Percentiles rank a stretch among this genome's conserved stretches.
Evolutionary conservation across 2,888 invertebrate species (phyloP).

Genomic region (Deroplatys truncata): DNA sequence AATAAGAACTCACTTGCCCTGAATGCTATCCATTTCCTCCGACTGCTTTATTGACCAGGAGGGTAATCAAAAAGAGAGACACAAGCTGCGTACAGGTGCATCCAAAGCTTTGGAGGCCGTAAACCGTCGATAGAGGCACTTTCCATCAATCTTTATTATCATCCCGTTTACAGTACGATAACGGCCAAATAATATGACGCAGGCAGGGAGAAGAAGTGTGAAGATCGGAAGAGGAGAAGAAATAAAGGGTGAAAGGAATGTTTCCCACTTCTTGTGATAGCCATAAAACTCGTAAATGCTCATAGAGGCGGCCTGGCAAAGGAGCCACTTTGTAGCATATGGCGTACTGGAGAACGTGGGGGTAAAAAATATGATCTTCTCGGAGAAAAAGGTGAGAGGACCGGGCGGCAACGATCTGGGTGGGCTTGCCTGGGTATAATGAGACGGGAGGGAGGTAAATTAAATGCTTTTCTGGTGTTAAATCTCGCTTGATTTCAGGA

Average conservation of each 20-base stretch:
- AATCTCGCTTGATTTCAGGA: neutral
- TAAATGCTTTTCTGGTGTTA: neutral
- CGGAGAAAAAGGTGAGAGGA: neutral
- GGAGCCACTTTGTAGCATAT: slow-evolving; percentile 18
- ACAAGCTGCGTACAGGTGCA: slow-evolving; percentile 5
- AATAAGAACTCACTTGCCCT: too few species aligned
- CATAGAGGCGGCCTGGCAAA: neutral
- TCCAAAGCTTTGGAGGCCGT: neutral
- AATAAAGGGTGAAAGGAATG: slow-evolving; percentile 2
- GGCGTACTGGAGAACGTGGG: neutral
- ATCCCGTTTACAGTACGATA: slow-evolving; percentile 1
- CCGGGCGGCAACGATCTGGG: slow-evolving; percentile 15
- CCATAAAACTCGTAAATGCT: slow-evolving; percentile 7
- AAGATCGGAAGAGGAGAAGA: neutral
- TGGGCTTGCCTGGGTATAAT: slow-evolving; percentile 4
- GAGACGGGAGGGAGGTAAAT: neutral
- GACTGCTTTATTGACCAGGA: neutral
- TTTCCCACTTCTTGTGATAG: neutral
- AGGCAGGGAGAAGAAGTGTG: neutral
- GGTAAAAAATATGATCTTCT: neutral
- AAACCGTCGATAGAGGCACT: neutral
- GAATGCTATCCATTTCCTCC: neutral
- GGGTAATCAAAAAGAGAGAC: neutral
- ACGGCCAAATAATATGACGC: slow-evolving; percentile 12
- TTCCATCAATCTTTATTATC: slow-evolving; percentile 22